These are phyloP conservation scores for Zygogramma bicolorata DNA, from an alignment of 2,888 invertebrate species.

Conservation along the genomic window DNA sequence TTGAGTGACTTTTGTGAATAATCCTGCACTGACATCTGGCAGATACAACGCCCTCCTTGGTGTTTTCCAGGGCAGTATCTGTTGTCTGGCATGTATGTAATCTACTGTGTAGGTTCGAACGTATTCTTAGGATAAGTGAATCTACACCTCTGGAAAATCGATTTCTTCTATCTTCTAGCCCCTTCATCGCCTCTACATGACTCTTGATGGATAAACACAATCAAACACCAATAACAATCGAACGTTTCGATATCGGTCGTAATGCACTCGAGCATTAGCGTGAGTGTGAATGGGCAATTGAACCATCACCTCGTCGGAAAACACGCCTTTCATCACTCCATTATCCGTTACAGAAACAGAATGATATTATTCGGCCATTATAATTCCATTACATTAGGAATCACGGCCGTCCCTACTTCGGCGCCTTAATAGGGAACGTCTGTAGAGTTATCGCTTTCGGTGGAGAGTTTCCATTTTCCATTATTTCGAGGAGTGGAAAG, in stretches of 20 bases:
- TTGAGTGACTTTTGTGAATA: too few relatives aligned
- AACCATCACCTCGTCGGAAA: conserved; percentile 22
- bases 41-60: too few relatives aligned
- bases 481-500: conserved; percentile 35
- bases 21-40: too few relatives aligned
- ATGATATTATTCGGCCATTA: conserved; percentile 44
- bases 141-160: too few relatives aligned
- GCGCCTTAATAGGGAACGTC: conserved; percentile 35
- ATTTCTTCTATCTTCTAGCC: too few relatives aligned
- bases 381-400: conserved; percentile 44
- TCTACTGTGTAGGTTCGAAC: too few relatives aligned
- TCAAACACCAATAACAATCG: background rate
- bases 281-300: conserved; percentile 21
- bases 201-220: too few relatives aligned
- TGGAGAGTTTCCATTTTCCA: conserved; percentile 22
- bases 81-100: too few relatives aligned
- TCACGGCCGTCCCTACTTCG: conserved; percentile 33
- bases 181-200: too few relatives aligned
- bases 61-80: too few relatives aligned
- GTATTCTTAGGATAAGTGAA: too few relatives aligned
- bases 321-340: conserved; percentile 33
- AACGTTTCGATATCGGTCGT: background rate
- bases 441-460: conserved; percentile 28
- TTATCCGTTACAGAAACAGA: conserved; percentile 36
- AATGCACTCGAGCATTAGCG: conserved; percentile 30